phyloP scores from a whole-genome alignment of 2,113 vertebrate genomes.

The Micronycteris hirsuta region DNA sequence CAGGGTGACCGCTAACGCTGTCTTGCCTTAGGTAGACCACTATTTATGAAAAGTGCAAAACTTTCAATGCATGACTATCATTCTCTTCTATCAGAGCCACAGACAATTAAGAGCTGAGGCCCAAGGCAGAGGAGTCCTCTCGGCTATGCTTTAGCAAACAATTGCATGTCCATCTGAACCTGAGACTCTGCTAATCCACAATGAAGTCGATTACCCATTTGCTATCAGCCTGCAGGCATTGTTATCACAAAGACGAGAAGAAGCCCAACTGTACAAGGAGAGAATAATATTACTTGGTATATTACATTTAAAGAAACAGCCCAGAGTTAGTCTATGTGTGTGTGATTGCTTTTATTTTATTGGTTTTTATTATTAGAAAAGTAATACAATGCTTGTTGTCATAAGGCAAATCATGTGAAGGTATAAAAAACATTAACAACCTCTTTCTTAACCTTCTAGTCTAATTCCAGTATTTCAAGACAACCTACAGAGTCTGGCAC shows the following conservation, averaged over 20 bases:
- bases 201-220: conserved; percentile 40
- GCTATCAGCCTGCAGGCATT: not conserved
- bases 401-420: not conserved
- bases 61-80: not conserved
- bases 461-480: not conserved
- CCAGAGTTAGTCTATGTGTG: not conserved
- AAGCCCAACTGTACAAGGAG: conserved; percentile 8
- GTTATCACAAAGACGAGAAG: not conserved
- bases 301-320: conserved; percentile 43
- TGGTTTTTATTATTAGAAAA: conserved; percentile 33
- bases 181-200: conserved; percentile 36
- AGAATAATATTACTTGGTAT: conserved; percentile 12
- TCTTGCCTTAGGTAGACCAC: not conserved
- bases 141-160: conserved; percentile 29
- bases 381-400: conserved; percentile 25
- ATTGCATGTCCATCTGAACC: conserved; percentile 33
- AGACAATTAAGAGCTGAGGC: conserved; percentile 64
- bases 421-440: not conserved
- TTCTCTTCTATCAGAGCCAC: conserved; percentile 48
- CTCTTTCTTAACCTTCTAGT: not conserved
- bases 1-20: not conserved
- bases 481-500: not conserved
- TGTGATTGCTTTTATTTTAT: conserved; percentile 41
- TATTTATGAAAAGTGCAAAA: conserved; percentile 41
- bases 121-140: conserved; percentile 27